Conservation (phyloP, 2,113 vertebrate species). For the Eulemur rufifrons region DNA sequence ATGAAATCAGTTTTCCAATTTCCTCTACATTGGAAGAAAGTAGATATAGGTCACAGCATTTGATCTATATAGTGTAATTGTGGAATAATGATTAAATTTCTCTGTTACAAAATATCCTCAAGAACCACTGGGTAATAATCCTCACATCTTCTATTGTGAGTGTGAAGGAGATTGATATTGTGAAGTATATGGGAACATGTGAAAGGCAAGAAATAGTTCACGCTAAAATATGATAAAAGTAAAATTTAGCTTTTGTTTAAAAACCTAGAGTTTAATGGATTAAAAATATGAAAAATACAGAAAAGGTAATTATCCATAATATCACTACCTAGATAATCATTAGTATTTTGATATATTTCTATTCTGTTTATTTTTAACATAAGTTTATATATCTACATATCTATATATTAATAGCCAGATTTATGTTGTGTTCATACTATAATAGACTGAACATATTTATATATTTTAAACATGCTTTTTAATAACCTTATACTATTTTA, state of each 20-base stretch:
- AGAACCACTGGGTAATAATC: background rate
- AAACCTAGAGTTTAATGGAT: background rate
- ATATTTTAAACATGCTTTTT: background rate
- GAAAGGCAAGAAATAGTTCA: background rate
- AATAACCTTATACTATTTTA: background rate
- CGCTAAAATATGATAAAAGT: background rate
- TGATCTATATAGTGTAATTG: background rate
- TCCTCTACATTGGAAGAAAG: background rate
- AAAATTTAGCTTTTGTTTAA: background rate
- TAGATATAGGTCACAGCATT: background rate
- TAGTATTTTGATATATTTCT: background rate
- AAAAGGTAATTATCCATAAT: background rate
- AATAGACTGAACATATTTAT: background rate
- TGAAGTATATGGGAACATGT: background rate
- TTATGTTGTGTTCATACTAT: background rate
- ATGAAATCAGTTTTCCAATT: background rate
- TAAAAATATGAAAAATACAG: background rate
- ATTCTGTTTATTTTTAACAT: background rate
- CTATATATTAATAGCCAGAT: background rate
- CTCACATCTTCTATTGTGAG: background rate
- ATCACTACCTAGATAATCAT: background rate
- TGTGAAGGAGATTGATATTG: background rate
- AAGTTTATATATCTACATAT: background rate
- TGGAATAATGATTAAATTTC: background rate
- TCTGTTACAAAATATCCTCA: background rate